Conservation (phyloP, 2,888 invertebrate species). For the Calliopum simillimum region DNA sequence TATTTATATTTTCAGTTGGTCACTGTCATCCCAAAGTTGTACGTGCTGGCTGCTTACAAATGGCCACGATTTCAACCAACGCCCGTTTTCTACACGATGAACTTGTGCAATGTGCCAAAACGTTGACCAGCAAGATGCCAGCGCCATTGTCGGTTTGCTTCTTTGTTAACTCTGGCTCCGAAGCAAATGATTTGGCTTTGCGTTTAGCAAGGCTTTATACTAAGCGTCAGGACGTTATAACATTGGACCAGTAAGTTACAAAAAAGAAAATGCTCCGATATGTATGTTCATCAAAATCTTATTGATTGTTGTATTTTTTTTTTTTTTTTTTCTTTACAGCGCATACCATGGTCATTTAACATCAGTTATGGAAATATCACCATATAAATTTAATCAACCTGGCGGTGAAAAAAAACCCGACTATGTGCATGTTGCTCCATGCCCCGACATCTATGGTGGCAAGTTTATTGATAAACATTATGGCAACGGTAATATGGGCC, state of each 20-base stretch:
- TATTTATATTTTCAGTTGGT: slow-evolving; percentile 79
- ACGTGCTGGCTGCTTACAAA: slow-evolving; percentile 89
- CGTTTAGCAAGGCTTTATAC: slow-evolving; percentile 91
- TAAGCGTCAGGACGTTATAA: slow-evolving; percentile 88
- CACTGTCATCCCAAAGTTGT: slow-evolving; percentile 97
- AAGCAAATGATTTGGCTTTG: slow-evolving; percentile 97
- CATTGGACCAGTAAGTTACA: slow-evolving; percentile 93
- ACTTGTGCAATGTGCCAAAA: slow-evolving; percentile 89
- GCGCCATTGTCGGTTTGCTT: slow-evolving; percentile 88
- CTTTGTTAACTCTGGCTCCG: slow-evolving; percentile 98
- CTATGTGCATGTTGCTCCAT: slow-evolving; percentile 90
- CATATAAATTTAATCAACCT: slow-evolving; percentile 95
- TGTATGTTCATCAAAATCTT: too few relatives aligned
- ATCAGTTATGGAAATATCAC: slow-evolving; percentile 96
- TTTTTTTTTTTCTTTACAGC: slow-evolving; percentile 70
- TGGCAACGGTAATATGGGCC: slow-evolving; percentile 75
- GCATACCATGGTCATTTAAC: slow-evolving; percentile 99
- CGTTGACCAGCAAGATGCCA: slow-evolving; percentile 86
- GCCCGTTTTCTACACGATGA: slow-evolving; percentile 97
- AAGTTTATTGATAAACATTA: slow-evolving; percentile 78
- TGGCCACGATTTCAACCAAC: slow-evolving; percentile 93
- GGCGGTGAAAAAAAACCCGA: slow-evolving; percentile 85
- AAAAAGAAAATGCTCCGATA: neutral
- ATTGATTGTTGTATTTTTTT: too few relatives aligned
- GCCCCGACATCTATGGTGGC: slow-evolving; percentile 94